Evolutionary conservation across 2,888 invertebrate species (phyloP).

Genomic region (Arrhopalites spinosus): DNA sequence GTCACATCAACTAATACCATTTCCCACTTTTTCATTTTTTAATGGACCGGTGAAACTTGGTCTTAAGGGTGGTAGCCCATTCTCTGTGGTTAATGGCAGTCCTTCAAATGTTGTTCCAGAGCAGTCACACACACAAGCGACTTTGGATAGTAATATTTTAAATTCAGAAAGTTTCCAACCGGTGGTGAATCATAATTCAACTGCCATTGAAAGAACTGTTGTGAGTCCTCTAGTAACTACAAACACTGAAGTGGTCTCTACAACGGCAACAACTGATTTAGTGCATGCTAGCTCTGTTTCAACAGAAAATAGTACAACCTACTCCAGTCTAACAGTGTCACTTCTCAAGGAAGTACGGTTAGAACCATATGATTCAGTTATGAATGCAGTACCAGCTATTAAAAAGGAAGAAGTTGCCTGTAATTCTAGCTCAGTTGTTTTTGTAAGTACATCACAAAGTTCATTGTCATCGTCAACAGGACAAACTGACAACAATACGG

Average conservation of each 20-base stretch:
- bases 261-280: background rate
- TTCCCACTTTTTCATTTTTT: conserved; percentile 53
- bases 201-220: background rate
- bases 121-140: conserved; percentile 10
- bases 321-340: background rate
- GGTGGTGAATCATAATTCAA: background rate
- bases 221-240: background rate
- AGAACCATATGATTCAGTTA: conserved; percentile 10
- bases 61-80: conserved; percentile 54
- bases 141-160: conserved; percentile 10
- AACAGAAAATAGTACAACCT: background rate
- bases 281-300: background rate
- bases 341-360: conserved; percentile 16
- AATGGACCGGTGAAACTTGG: conserved; percentile 46
- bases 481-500: too few relatives aligned
- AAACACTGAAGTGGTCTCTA: background rate
- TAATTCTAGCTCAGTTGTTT: conserved; percentile 8
- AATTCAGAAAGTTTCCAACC: conserved; percentile 4
- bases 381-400: background rate
- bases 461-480: background rate
- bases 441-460: background rate
- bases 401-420: background rate
- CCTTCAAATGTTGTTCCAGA: conserved; percentile 33
- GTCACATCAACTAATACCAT: conserved; percentile 52
- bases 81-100: conserved; percentile 53